Evolutionary conservation across 2,888 invertebrate genomes (phyloP), one percentile per base, ranked within the genome.

Genomic region (Caenorhabditis imperialis): DNA sequence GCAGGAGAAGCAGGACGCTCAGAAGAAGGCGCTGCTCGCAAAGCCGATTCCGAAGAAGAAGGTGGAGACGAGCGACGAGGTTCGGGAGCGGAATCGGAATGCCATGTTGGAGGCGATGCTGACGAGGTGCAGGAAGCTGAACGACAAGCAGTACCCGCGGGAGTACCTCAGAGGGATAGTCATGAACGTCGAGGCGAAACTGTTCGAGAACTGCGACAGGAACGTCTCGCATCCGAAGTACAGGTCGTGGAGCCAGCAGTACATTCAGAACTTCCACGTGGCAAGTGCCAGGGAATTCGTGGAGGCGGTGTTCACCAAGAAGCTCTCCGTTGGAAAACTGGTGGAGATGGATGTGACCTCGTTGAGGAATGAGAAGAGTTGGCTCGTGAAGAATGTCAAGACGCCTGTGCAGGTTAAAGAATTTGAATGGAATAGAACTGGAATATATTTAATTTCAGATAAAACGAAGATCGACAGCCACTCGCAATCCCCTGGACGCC

Each of bases 11-110:
- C 23, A 51, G 44, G n/a, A n/a, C n/a, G n/a, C n/a, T n/a, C n/a
- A n/a, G n/a, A 50, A 58, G n/a, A 20, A 22, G 25, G 45, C 48
- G 2, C 42, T 42, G 7, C 33, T 70, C 10, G 33, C 53, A 0
- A 58, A 63, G 35, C 57, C 57, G 18, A 65, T 72, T 44, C 72
- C 63, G 14, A 72, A 72, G 25, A 63, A 72, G 42, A 54, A 63
- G 23, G 40, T 63, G 0, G 72, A 65, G 27, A 54, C 61, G 1
- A 37, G 12, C 0, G 63, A 72, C 20, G 12, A 47, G 0, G 0
- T 48, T 3, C 38, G 72, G 20, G 38, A 54, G 27, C 25, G 33
- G 18, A 54, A 30, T 20, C 48, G 45, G 6, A n/a, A 33, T 33
- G 38, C 53, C 14, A 35, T 72, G 47, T 63, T 65, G 33, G 48